Percentiles rank a stretch among this genome's conserved stretches.
These are phyloP conservation scores for Melinaea marsaeus DNA, from an alignment of 2,888 invertebrate species.

Conservation along the genomic window DNA sequence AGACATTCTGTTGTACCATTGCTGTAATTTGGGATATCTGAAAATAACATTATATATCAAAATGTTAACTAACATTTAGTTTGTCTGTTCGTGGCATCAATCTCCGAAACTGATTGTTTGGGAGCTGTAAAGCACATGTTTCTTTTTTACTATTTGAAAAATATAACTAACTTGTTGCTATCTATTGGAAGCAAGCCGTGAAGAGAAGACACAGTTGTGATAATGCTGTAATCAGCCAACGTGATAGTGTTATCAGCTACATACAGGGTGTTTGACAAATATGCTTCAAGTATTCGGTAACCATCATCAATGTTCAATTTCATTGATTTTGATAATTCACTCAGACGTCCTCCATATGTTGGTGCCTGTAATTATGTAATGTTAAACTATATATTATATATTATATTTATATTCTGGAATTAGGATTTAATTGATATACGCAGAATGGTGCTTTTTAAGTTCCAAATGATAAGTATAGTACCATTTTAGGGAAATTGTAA, in stretches of 20 bases:
- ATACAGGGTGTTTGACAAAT: slow-evolving; percentile 49
- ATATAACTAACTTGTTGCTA: slow-evolving; percentile 43
- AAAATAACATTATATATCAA: too few relatives aligned
- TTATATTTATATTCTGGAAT: too few relatives aligned
- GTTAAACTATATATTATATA: too few relatives aligned
- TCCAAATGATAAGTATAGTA: too few relatives aligned
- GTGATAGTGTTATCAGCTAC: slow-evolving; percentile 57
- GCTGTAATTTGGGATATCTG: slow-evolving; percentile 59
- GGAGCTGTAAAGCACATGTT: too few relatives aligned
- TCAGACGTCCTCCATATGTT: slow-evolving; percentile 53
- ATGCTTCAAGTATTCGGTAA: slow-evolving; percentile 56
- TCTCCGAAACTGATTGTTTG: too few relatives aligned
- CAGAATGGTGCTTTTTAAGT: too few relatives aligned
- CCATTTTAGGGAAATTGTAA: too few relatives aligned
- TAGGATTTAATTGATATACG: too few relatives aligned
- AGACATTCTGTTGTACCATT: slow-evolving; percentile 58
- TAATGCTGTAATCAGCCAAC: slow-evolving; percentile 57
- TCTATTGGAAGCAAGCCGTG: slow-evolving; percentile 55
- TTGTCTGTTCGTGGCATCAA: background rate
- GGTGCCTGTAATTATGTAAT: slow-evolving; percentile 43
- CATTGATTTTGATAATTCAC: slow-evolving; percentile 46
- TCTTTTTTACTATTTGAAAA: background rate
- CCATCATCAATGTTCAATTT: slow-evolving; percentile 47
- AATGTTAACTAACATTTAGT: background rate
- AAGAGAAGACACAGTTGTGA: slow-evolving; percentile 52